Conservation (phyloP, 2,113 vertebrate genomes). For the Leuciscus idus region DNA sequence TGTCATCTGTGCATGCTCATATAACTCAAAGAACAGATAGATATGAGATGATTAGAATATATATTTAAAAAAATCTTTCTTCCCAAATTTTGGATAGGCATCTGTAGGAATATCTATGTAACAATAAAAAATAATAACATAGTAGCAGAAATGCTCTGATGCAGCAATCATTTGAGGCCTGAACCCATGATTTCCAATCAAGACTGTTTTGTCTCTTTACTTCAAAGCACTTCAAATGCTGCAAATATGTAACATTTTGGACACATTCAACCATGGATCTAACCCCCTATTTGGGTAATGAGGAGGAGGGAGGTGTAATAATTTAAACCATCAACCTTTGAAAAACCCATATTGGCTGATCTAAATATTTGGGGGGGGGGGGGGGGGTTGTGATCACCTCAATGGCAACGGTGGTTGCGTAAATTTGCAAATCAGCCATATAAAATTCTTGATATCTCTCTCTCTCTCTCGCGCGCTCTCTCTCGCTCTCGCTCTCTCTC, state of each 20-base stretch:
- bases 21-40: neutral
- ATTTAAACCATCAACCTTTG: slow-evolving; percentile 7
- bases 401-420: neutral
- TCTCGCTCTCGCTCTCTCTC: neutral
- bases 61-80: neutral
- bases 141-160: slow-evolving; percentile 16
- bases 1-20: neutral
- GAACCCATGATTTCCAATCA: slow-evolving; percentile 43
- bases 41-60: neutral
- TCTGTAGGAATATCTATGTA: neutral
- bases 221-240: slow-evolving; percentile 19
- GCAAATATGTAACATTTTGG: neutral
- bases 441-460: slow-evolving; percentile 6
- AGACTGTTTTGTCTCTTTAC: slow-evolving; percentile 23
- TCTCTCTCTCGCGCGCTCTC: slow-evolving; percentile 22
- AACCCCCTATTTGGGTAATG: neutral
- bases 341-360: neutral
- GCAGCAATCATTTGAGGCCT: slow-evolving; percentile 29
- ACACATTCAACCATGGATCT: slow-evolving; percentile 6
- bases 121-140: slow-evolving; percentile 32
- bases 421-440: neutral
- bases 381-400: neutral
- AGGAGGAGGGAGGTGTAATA: neutral
- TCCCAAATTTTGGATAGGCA: neutral
- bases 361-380: neutral